Percentiles rank a stretch among this genome's conserved stretches.
Evolutionary conservation across 2,797 vertebrate genomes (phyloP).

Genomic region (Platalea minor): DNA sequence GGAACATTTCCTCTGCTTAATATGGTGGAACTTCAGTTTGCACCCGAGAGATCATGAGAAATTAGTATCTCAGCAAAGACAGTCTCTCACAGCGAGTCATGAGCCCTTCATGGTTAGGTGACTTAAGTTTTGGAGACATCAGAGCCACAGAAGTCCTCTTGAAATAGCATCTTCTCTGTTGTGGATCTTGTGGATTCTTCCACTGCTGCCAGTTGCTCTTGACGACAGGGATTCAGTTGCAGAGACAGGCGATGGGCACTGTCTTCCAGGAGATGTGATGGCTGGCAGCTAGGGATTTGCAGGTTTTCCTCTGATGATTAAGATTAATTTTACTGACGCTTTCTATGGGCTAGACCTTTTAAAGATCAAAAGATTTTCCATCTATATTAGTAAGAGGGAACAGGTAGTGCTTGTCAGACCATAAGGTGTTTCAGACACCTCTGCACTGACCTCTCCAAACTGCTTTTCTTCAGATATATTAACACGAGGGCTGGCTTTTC

Average conservation of each 20-base stretch:
- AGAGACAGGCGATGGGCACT: not conserved
- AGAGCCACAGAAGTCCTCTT: not conserved
- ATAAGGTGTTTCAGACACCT: not conserved
- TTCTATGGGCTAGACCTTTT: not conserved
- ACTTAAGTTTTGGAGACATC: not conserved
- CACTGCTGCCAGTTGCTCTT: not conserved
- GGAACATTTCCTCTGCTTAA: not conserved
- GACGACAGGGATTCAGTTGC: not conserved
- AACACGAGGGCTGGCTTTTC: not conserved
- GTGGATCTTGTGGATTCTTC: not conserved
- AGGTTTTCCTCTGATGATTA: not conserved
- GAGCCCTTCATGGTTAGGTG: not conserved
- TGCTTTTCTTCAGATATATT: not conserved
- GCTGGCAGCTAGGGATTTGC: not conserved
- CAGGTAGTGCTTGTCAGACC: not conserved
- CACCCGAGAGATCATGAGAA: not conserved
- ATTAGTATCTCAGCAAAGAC: not conserved
- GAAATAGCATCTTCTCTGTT: not conserved
- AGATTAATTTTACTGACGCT: not conserved
- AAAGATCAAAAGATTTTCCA: not conserved
- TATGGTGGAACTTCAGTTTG: not conserved
- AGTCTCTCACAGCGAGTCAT: not conserved
- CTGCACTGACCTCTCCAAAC: not conserved
- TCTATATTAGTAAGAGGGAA: not conserved
- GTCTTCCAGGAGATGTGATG: not conserved